Evolutionary conservation across 2,888 invertebrate species (phyloP).

Genomic region (Plemyria rubiginata): DNA sequence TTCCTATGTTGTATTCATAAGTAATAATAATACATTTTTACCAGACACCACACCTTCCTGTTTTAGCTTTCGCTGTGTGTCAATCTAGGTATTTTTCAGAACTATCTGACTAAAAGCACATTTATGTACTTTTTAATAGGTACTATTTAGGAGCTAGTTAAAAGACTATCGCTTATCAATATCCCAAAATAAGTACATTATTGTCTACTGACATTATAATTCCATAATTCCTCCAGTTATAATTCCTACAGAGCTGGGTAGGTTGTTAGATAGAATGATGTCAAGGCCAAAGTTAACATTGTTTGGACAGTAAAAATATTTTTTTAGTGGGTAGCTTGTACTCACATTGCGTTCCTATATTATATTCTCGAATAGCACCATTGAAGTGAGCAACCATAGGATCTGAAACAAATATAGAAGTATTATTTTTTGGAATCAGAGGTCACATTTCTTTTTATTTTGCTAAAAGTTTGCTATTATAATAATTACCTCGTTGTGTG

Average conservation of each 20-base stretch:
- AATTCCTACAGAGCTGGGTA: background rate
- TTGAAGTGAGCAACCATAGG: slow-evolving; percentile 73
- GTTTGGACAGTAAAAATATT: slow-evolving; percentile 1
- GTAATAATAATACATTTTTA: too few relatives aligned
- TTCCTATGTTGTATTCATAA: background rate
- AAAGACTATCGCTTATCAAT: too few relatives aligned
- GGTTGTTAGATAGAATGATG: background rate
- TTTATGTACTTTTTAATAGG: too few relatives aligned
- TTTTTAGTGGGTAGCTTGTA: slow-evolving; percentile 30
- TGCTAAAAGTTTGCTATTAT: background rate
- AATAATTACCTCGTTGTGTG: slow-evolving; percentile 62
- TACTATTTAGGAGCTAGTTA: too few relatives aligned
- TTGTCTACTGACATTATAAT: too few relatives aligned
- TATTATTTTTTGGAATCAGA: background rate
- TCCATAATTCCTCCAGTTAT: background rate
- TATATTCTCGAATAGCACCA: slow-evolving; percentile 64
- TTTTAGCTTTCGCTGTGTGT: too few relatives aligned
- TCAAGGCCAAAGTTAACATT: slow-evolving; percentile 10
- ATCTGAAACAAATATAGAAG: slow-evolving; percentile 54
- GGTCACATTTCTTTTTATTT: too few relatives aligned
- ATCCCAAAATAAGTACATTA: too few relatives aligned
- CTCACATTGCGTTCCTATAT: slow-evolving; percentile 68
- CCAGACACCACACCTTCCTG: too few relatives aligned
- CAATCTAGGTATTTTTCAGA: too few relatives aligned
- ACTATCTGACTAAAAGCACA: too few relatives aligned